These are phyloP conservation scores for Barbus barbus DNA, from an alignment of 2,113 vertebrate species.

Conservation along the genomic window DNA sequence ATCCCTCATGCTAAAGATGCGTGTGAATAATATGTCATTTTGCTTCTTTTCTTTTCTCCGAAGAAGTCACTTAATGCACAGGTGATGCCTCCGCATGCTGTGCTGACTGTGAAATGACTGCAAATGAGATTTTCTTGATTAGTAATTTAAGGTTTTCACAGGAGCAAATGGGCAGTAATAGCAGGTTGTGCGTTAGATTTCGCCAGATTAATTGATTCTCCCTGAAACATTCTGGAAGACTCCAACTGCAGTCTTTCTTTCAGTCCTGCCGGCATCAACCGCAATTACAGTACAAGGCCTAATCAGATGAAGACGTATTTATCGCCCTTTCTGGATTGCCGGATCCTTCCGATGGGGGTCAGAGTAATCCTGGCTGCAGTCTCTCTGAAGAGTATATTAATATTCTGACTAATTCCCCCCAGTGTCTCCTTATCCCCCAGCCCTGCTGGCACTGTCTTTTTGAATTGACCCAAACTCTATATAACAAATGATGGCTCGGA, in stretches of 20 bases:
- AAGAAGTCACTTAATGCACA: not conserved
- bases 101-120: not conserved
- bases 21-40: slow-evolving; percentile 16
- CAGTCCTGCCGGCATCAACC: not conserved
- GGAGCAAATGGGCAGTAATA: not conserved
- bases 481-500: slow-evolving; percentile 62
- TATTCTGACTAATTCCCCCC: slow-evolving; percentile 58
- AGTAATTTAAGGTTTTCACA: slow-evolving; percentile 20
- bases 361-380: slow-evolving; percentile 8
- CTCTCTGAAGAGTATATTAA: slow-evolving; percentile 59
- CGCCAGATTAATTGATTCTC: not conserved
- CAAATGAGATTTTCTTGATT: slow-evolving; percentile 24
- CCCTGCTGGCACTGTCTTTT: slow-evolving; percentile 57
- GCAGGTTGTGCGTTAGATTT: not conserved
- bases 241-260: not conserved
- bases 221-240: not conserved
- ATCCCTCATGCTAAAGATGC: not conserved
- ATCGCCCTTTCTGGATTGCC: not conserved
- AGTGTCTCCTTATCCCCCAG: slow-evolving; percentile 53
- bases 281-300: slow-evolving; percentile 13
- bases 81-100: not conserved
- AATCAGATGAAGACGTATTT: slow-evolving; percentile 45
- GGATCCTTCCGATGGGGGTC: not conserved
- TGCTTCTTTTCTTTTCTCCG: not conserved
- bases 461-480: slow-evolving; percentile 55